Evolutionary conservation across 2,797 vertebrate genomes (phyloP), one percentile per base, ranked within the genome.

Genomic region (Takifugu rubripes): DNA sequence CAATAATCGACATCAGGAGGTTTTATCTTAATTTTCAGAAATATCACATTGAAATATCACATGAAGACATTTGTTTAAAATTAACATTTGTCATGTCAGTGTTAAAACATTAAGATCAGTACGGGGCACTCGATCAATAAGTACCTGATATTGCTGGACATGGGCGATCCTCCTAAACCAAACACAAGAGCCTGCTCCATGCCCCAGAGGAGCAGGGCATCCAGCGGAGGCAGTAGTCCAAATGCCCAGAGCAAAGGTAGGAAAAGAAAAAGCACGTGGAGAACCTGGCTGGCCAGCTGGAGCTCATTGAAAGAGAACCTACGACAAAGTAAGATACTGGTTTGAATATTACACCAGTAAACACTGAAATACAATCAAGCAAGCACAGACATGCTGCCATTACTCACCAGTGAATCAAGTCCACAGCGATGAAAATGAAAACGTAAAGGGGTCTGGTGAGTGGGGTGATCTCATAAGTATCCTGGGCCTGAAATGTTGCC

Each of bases 231-330:
- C 66, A 99, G 90, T 62, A 93, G 90, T 62, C 96, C 97, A 25
- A 98, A 62, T 1, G 96, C 94, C 96, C 97, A 99, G n/a, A 99
- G 81, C 64, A 98, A 83, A 21, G 96, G 97, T 84, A 99, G 87
- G 84, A 93, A 92, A 74, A 98, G 78, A 87, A 99, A 98, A 55
- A 97, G 42, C 71, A 96, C 84, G 52, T 98, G 96, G 72, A 98
- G 92, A 88, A 96, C 89, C 89, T 98, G 95, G 86, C 94, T 95
- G 78, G 90, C 88, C 65, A 94, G 88, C 29, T 93, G 91, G 82
- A 98, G 87, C 82, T 91, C 91, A 68, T 93, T 91, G n/a, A 90
- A 61, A 54, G 90, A 84, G 89, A 95, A 95, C 82, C 96, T 99
- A 68, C 48, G 79, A 29, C n/a, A 64, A 43, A 71, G n/a, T 6